Conservation (phyloP, 37 sponge, comb jelly and placozoan species). For the Spongilla lacustris region DNA sequence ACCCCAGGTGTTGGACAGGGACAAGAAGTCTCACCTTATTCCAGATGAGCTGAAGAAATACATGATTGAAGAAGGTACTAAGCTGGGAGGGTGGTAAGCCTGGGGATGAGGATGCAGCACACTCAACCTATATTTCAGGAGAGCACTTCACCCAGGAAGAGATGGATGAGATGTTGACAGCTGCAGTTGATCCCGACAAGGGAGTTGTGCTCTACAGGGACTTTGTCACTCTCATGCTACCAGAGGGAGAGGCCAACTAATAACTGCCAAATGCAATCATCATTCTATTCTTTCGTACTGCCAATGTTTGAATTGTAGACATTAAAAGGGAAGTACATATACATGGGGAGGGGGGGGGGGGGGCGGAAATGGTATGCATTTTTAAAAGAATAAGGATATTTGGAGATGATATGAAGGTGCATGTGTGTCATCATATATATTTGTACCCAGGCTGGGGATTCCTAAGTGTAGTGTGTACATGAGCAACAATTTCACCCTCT, state of each 20-base stretch:
- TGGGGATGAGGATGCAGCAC: not conserved
- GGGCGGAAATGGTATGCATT: no score
- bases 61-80: constrained; percentile 85
- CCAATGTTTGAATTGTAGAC: no score
- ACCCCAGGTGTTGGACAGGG: constrained; percentile 80
- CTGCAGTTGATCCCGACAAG: constrained; percentile 82
- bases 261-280: not conserved
- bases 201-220: constrained; percentile 63
- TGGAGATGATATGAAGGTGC: no score
- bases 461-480: no score
- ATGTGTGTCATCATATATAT: no score
- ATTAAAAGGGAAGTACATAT: no score
- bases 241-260: constrained; percentile 28
- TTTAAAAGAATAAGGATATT: no score
- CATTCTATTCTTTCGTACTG: no score
- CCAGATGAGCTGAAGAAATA: constrained; percentile 77
- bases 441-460: no score
- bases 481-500: no score
- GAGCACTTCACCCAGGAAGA: constrained; percentile 74
- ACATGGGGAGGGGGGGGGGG: no score
- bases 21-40: constrained; percentile 83
- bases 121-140: constrained; percentile 12
- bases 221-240: constrained; percentile 65
- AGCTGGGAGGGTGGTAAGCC: no score
- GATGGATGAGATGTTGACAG: constrained; percentile 89